Conservation (phyloP, 2,113 vertebrate genomes). For the Carassius auratus region DNA sequence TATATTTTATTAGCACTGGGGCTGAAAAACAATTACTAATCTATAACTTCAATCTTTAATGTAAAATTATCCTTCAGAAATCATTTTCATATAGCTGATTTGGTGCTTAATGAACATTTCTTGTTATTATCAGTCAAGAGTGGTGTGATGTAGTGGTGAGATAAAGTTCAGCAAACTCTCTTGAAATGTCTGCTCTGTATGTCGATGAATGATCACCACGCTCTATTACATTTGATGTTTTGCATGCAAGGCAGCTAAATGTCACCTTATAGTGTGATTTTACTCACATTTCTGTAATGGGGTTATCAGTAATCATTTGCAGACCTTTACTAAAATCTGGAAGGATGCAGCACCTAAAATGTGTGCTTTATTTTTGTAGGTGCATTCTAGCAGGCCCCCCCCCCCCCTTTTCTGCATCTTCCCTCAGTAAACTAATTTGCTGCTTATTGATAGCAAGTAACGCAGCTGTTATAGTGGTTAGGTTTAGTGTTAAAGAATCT, state of each 20-base stretch:
- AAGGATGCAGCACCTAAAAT: not conserved
- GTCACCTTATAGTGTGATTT: not conserved
- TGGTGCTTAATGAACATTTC: not conserved
- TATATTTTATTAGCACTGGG: too few species aligned
- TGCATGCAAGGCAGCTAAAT: not conserved
- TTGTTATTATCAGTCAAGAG: not conserved
- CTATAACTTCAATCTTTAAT: not conserved
- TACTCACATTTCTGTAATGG: not conserved
- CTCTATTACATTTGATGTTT: not conserved
- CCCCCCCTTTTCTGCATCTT: too few species aligned
- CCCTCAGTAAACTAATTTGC: too few species aligned
- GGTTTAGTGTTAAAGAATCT: not conserved
- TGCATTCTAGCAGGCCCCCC: not conserved
- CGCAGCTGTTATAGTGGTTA: not conserved
- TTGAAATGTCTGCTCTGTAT: not conserved
- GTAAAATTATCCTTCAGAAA: not conserved
- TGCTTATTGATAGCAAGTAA: not conserved
- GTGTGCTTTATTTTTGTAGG: not conserved
- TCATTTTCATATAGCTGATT: not conserved
- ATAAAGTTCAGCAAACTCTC: not conserved
- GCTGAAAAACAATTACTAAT: too few species aligned
- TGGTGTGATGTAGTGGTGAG: not conserved
- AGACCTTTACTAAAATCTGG: not conserved
- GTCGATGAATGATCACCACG: not conserved
- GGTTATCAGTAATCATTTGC: not conserved